Conservation (phyloP, 2,888 invertebrate species). For the Eudemis profundana region DNA sequence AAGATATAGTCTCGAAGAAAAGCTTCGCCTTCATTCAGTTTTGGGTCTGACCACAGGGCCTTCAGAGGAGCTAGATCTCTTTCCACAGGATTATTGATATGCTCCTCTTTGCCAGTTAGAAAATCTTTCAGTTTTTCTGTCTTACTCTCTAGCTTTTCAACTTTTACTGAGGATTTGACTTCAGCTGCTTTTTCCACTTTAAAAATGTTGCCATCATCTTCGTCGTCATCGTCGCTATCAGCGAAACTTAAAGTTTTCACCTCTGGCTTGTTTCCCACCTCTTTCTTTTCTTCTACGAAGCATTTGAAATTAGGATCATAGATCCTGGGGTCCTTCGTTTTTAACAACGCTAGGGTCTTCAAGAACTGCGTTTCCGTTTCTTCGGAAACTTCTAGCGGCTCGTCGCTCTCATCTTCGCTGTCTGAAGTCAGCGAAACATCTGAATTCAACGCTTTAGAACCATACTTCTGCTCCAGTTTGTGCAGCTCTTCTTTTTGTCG, state of each 20-base stretch:
- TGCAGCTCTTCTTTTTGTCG: conserved; percentile 94
- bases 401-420: conserved; percentile 88
- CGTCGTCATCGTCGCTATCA: conserved; percentile 76
- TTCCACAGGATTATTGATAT: conserved; percentile 86
- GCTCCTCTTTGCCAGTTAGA: conserved; percentile 90
- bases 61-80: conserved; percentile 90
- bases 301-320: conserved; percentile 91
- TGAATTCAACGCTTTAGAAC: conserved; percentile 80
- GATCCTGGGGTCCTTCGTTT: conserved; percentile 95
- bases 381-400: conserved; percentile 84
- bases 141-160: conserved; percentile 45
- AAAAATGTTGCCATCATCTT: conserved; percentile 71
- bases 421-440: conserved; percentile 80
- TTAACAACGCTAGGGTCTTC: conserved; percentile 93
- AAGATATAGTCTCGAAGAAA: conserved; percentile 97
- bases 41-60: conserved; percentile 93
- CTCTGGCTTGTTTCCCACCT: conserved; percentile 69
- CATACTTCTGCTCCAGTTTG: conserved; percentile 91
- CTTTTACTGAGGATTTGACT: conserved; percentile 51
- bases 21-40: conserved; percentile 92
- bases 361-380: conserved; percentile 94
- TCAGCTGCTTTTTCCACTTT: conserved; percentile 77
- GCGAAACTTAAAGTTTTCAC: conserved; percentile 73
- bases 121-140: conserved; percentile 86
- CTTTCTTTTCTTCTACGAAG: conserved; percentile 82